Base-by-base conservation (phyloP, 2,888 invertebrate genomes). In the Clunio marinus region DNA sequence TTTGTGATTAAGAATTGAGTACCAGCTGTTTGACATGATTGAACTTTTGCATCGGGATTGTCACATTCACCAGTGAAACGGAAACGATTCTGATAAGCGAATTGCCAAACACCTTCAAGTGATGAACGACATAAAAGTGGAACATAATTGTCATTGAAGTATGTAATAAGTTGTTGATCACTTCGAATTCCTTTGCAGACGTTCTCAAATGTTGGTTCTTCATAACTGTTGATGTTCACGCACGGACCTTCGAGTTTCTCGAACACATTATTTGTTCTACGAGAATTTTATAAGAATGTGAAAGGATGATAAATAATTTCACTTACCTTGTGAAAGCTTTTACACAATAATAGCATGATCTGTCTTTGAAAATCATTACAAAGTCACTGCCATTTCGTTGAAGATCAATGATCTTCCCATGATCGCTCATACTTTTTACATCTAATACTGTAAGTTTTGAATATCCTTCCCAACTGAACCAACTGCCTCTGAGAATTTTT, bases 21-120 rank as follows among this genome's bases (percentile, higher is more conserved):
- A 69, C 97, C 97, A 2, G 96, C 93, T n/a, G 62, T 32, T 80
- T 97, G 97, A 76, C 97, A 97, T 0, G 96, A 96, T 73, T 87
- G 86, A 71, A 97, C 93, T 74, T 90, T 88, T 2, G 93, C 94
- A 77, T 92, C 93, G 0, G 89, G 89, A 75, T 93, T 84, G 73
- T 88, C 86, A 76, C 97, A 97, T 77, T 94, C 94, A 62, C 95
- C 95, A 20, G 93, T 93, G 74, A 94, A 95, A 70, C 93, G 85
- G 76, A 89, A 93, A 70, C 69, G 71, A 73, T 81, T 84, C 78
- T 91, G 91, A 77, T 92, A 93, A 1, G 91, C 89, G 82, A 96
- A 96, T 74, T 93, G 93, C 94, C 94, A 96, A n/a, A 95, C 94
- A 69, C 95, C 95, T 83, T 96, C 95, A 41, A 96, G 80, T 4